phyloP scores from a whole-genome alignment of 2,888 invertebrate genomes.

The Acronicta psi region DNA sequence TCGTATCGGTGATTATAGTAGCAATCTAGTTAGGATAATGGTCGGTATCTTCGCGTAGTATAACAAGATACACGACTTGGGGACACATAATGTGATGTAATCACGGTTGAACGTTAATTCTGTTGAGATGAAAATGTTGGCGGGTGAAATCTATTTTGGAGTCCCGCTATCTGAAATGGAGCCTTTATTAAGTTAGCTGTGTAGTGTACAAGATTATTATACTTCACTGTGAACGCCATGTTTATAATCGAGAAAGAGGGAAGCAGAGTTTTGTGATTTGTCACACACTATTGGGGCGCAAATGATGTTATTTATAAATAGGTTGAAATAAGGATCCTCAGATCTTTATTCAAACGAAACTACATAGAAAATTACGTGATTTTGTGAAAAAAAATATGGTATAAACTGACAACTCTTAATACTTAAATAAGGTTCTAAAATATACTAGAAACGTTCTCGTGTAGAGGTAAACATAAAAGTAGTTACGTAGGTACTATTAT shows the following conservation, averaged over 20 bases:
- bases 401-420: too few species aligned
- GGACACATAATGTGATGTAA: constrained; percentile 53
- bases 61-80: constrained; percentile 52
- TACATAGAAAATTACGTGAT: too few species aligned
- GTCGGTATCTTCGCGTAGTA: constrained; percentile 41
- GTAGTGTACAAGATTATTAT: constrained; percentile 21
- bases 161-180: constrained; percentile 14
- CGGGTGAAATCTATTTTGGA: constrained; percentile 49
- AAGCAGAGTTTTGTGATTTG: neutral
- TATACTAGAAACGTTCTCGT: too few species aligned
- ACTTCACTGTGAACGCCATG: neutral
- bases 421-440: too few species aligned
- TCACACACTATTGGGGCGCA: too few species aligned
- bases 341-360: too few species aligned
- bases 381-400: too few species aligned
- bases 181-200: constrained; percentile 34
- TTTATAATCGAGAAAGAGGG: neutral
- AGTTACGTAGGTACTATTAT: neutral
- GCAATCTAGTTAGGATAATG: constrained; percentile 49
- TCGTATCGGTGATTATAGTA: constrained; percentile 29
- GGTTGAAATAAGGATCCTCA: too few species aligned
- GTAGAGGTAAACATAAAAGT: too few species aligned
- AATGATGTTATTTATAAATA: too few species aligned
- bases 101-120: constrained; percentile 45
- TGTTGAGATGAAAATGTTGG: constrained; percentile 42